A percentile compares a stretch with the other conserved stretches of the same genome.
Evolutionary conservation across 1,140 invertebrate genomes (phyloP).

Genomic region (Drosophila arizonae): DNA sequence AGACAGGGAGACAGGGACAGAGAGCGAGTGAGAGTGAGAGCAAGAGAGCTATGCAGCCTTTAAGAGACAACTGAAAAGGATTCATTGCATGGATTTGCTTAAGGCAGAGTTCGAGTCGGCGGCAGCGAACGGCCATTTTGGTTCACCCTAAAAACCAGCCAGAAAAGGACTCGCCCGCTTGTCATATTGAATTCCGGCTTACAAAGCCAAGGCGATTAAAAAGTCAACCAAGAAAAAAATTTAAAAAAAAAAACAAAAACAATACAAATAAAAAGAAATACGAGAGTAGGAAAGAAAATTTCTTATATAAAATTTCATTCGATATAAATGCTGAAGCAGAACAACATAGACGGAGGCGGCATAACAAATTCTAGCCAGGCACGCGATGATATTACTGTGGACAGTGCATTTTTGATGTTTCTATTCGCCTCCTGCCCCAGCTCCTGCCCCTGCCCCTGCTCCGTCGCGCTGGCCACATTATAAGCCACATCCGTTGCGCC

Average conservation of each 20-base stretch:
- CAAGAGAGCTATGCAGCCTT: not conserved
- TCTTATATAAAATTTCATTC: slow-evolving; percentile 12
- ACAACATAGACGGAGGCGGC: slow-evolving; percentile 49
- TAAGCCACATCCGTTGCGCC: slow-evolving; percentile 72
- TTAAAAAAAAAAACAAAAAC: slow-evolving; percentile 14
- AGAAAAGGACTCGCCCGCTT: slow-evolving; percentile 4
- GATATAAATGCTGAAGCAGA: slow-evolving; percentile 47
- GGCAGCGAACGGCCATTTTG: slow-evolving; percentile 55
- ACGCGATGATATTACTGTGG: slow-evolving; percentile 67
- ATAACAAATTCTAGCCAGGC: slow-evolving; percentile 73
- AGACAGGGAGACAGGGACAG: slow-evolving; percentile 2
- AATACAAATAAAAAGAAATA: slow-evolving; percentile 20
- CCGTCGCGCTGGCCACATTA: slow-evolving; percentile 50
- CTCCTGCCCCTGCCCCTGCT: not conserved
- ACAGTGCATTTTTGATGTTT: slow-evolving; percentile 71
- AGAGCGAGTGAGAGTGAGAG: slow-evolving; percentile 8
- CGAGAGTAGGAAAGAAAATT: slow-evolving; percentile 26
- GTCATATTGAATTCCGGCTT: slow-evolving; percentile 49
- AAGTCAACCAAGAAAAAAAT: slow-evolving; percentile 23
- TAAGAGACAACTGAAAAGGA: slow-evolving; percentile 53
- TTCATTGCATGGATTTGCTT: slow-evolving; percentile 70
- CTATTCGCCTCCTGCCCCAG: slow-evolving; percentile 52
- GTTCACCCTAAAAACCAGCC: not conserved
- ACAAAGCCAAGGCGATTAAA: slow-evolving; percentile 31
- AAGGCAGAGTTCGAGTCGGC: slow-evolving; percentile 21